Percentiles rank a stretch among this genome's conserved stretches.
Evolutionary conservation across 2,113 vertebrate species (phyloP).

Genomic region (Rhipidura dahli): DNA sequence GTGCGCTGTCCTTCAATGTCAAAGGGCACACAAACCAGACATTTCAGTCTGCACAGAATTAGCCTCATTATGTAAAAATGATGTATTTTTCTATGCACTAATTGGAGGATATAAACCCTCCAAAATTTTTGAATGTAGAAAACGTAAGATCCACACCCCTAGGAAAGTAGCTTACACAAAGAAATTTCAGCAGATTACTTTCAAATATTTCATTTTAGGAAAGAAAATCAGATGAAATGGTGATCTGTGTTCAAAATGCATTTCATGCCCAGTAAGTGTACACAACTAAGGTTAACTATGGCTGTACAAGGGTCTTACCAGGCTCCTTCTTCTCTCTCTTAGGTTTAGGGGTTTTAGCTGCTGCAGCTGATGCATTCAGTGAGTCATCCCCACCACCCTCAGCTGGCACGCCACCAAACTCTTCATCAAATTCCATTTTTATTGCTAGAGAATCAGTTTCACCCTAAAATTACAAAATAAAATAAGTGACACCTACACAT

Average conservation of each 20-base stretch:
- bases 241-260: neutral
- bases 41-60: neutral
- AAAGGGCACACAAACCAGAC: neutral
- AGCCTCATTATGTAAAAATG: neutral
- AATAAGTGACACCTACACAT: neutral
- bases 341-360: conserved; percentile 75
- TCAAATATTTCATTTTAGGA: neutral
- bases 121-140: neutral
- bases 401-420: conserved; percentile 73
- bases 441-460: conserved; percentile 80
- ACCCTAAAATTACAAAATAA: conserved; percentile 70
- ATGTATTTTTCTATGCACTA: neutral
- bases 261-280: neutral
- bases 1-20: neutral
- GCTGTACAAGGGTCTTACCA: conserved; percentile 71
- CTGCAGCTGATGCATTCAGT: conserved; percentile 60
- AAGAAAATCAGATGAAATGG: neutral
- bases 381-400: conserved; percentile 81
- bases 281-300: neutral
- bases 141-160: neutral
- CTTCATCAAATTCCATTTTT: conserved; percentile 93
- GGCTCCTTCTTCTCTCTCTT: conserved; percentile 94
- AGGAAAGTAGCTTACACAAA: neutral
- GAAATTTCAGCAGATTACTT: neutral
- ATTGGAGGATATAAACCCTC: neutral